Base-by-base conservation (phyloP, 2,888 invertebrate genomes). In the Trypoxylon attenuatum region DNA sequence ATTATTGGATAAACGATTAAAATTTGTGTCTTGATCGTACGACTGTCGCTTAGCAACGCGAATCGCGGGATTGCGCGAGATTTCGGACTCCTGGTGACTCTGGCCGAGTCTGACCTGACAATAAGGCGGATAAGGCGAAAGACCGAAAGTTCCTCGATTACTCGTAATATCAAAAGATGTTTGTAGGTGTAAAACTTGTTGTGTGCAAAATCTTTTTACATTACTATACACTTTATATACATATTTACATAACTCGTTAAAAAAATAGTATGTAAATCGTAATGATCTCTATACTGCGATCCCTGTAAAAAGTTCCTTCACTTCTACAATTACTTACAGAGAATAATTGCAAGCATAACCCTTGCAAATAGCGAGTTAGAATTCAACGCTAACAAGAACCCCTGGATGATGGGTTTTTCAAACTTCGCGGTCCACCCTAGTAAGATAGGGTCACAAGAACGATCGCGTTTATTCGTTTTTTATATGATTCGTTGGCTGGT, bases 201-300 rank as follows among this genome's bases (percentile, higher is more conserved):
- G 79, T 77, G 74, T 82, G 81, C 72, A 82, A 82, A 83, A 79
- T 49, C 56, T 77, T 67, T 81, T 78, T 82, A 84, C 82, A 82
- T 70, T 73, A 76, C 81, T 85, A 70, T 85, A 86, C 84, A 85
- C 13, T 3, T 43, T 83, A 84, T 84, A 53, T 84, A 84, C 84
- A 86, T 66, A 73, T 75, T 71, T 72, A 77, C 78, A 80, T 47
- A 66, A 47, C 39, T 61, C 42, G 22, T 77, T 84, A 84, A 63
- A 86, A 81, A 86, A 85, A 86, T 84, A 85, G 53, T 74, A 62
- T 59, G 50, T 72, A 47, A 38, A 16, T 51, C 64, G 53, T 64
- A 54, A 19, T 46, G 62, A 42, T 43, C 57, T 50, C 38, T 43
- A 71, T 65, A 76, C 38, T 45, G 70, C 65, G 76, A 74, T 77